A percentile compares a stretch with the other conserved stretches of the same genome.
These are phyloP conservation scores for Lithophane leautieri DNA, from an alignment of 2,888 invertebrate genomes.

Conservation along the genomic window DNA sequence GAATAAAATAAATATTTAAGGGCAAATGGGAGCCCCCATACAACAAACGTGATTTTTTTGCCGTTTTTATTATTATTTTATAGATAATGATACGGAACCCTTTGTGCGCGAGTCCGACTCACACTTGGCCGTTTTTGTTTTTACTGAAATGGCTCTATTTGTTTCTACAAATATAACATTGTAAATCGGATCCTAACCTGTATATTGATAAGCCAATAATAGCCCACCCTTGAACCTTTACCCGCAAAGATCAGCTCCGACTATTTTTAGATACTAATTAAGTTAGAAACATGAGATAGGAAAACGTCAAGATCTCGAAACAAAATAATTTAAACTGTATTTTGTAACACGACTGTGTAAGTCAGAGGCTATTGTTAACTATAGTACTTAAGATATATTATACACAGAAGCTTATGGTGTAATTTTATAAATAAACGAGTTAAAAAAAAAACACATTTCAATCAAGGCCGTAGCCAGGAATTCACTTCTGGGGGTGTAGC, in stretches of 20 bases:
- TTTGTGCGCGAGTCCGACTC: too few relatives aligned
- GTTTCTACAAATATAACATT: constrained; percentile 6
- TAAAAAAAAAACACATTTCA: too few relatives aligned
- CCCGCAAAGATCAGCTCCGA: background rate
- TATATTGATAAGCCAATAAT: constrained; percentile 40
- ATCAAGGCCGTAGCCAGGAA: background rate
- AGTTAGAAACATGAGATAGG: background rate
- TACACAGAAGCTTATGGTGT: too few relatives aligned
- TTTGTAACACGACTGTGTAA: too few relatives aligned
- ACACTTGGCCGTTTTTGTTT: background rate
- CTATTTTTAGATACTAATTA: constrained; percentile 21
- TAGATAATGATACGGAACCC: too few relatives aligned
- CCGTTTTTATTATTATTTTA: too few relatives aligned
- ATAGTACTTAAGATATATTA: too few relatives aligned
- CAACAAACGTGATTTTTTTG: too few relatives aligned
- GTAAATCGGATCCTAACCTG: constrained; percentile 9
- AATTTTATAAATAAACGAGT: too few relatives aligned
- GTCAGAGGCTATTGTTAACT: too few relatives aligned
- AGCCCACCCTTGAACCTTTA: background rate
- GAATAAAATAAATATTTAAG: too few relatives aligned
- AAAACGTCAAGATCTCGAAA: background rate
- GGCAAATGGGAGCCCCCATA: too few relatives aligned
- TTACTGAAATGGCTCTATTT: background rate
- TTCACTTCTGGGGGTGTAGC: background rate
- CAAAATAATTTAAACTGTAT: background rate